These are phyloP conservation scores for Gila robusta DNA, from an alignment of 2,797 vertebrate species.

Conservation along the genomic window DNA sequence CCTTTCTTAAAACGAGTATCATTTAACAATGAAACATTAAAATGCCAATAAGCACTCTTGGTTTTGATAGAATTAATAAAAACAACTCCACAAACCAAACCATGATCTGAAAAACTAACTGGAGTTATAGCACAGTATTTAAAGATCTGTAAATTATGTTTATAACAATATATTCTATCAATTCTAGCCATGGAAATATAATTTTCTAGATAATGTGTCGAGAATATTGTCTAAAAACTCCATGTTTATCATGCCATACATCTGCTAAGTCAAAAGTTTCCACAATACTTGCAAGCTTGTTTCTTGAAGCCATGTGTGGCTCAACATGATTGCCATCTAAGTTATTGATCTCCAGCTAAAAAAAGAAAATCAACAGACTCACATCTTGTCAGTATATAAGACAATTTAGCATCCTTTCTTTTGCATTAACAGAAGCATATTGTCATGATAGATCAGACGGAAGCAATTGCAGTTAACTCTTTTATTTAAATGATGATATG, in stretches of 20 bases:
- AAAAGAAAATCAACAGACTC: background rate
- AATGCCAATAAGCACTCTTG: background rate
- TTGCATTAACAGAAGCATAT: background rate
- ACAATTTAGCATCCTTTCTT: background rate
- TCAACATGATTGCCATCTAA: background rate
- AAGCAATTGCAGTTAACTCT: too few species aligned
- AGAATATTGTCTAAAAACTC: background rate
- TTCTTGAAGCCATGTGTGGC: conserved; percentile 8
- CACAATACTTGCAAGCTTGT: background rate
- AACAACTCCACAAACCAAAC: background rate
- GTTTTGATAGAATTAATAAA: background rate
- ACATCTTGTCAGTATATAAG: background rate
- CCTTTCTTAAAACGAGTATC: background rate
- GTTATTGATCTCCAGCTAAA: background rate
- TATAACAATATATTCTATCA: background rate
- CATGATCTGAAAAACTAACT: background rate
- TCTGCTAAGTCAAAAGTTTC: background rate
- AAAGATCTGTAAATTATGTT: background rate
- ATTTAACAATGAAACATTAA: background rate
- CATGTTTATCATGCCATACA: background rate
- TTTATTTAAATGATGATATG: too few species aligned
- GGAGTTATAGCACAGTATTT: background rate
- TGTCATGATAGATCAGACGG: too few species aligned
- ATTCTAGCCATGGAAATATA: background rate
- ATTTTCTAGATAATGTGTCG: background rate